A percentile compares a stretch with the other conserved stretches of the same genome.
Conservation (phyloP, 2,113 vertebrate species). For the Diglossa brunneiventris region DNA sequence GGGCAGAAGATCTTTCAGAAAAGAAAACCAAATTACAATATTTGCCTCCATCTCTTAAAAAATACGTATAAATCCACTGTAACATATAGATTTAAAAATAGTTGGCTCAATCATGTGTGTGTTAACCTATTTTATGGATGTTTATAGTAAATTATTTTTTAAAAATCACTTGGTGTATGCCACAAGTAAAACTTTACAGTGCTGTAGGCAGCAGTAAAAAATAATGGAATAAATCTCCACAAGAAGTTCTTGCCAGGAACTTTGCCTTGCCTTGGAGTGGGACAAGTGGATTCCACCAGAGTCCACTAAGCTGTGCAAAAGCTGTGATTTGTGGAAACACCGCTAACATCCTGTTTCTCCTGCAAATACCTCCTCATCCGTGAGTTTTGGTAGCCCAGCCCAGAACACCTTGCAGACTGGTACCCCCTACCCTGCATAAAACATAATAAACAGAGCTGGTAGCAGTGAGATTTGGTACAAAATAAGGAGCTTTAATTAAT, state of each 20-base stretch:
- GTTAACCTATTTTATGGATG: background rate
- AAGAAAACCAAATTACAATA: background rate
- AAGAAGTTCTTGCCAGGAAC: background rate
- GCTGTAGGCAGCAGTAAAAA: background rate
- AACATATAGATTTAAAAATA: slow-evolving; percentile 1
- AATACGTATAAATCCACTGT: slow-evolving; percentile 18
- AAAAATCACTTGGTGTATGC: background rate
- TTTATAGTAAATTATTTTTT: background rate
- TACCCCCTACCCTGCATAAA: slow-evolving; percentile 51
- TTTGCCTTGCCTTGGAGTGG: background rate
- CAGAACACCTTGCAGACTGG: slow-evolving; percentile 50
- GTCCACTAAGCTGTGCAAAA: background rate
- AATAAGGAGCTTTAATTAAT: slow-evolving; percentile 95
- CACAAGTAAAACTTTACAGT: background rate
- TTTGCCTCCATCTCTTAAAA: slow-evolving; percentile 15
- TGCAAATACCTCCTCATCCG: background rate
- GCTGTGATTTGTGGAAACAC: background rate
- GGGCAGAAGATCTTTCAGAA: background rate
- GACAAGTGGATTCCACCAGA: background rate
- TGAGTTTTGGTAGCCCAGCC: slow-evolving; percentile 30
- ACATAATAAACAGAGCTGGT: slow-evolving; percentile 67
- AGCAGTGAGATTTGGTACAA: slow-evolving; percentile 78
- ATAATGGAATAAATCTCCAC: background rate
- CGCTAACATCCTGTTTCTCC: background rate
- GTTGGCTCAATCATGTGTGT: background rate